Base-by-base conservation (phyloP, 2,113 vertebrate species). In the Mustela nigripes region DNA sequence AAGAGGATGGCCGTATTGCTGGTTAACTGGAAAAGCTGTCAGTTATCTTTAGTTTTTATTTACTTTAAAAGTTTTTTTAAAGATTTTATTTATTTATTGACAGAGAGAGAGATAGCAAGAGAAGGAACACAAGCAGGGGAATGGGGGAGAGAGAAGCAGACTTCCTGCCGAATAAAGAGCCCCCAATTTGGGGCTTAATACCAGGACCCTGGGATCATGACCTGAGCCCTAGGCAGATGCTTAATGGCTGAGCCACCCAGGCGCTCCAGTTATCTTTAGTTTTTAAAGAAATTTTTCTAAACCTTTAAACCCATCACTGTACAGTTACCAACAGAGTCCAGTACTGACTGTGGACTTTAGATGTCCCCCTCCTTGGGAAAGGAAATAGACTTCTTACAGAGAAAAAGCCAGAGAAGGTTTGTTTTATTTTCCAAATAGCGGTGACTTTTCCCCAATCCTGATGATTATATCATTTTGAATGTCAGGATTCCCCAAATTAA, bases 401-500 rank as follows among this genome's bases (percentile, higher is more conserved):
- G 11, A 26, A 56, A 67, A 63, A 62, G 36, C 6, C 73, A 89
- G 80, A 80, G 21, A 48, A 89, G 22, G 4, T 65, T 87, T 94
- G 19, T 48, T 83, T 63, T 67, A 26, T 28, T 87, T 90, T 84
- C 71, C 63, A 67, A 58, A 84, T 48, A 97, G 76, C 16, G 90
- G 50, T 94, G n/a, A 28, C 28, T 36, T 94, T 78, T 71, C 50
- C 11, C 8, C 33, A 74, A 4, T 81, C 33, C 21, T 71, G 18
- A 39, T 73, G 26, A n/a, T 31, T 26, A 26, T 78, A 67, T 71
- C 67, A 82, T 88, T 89, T 93, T 78, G 58, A 95, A 92, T 78
- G 60, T 95, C 83, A 85, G 60, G 56, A 95, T 97, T 91, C 81
- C 78, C 48, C 7, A 93, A 91, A 90, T 95, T 94, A 85, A 97